phyloP scores from a whole-genome alignment of 2,888 invertebrate genomes.

The Synanthedon andrenaeformis region DNA sequence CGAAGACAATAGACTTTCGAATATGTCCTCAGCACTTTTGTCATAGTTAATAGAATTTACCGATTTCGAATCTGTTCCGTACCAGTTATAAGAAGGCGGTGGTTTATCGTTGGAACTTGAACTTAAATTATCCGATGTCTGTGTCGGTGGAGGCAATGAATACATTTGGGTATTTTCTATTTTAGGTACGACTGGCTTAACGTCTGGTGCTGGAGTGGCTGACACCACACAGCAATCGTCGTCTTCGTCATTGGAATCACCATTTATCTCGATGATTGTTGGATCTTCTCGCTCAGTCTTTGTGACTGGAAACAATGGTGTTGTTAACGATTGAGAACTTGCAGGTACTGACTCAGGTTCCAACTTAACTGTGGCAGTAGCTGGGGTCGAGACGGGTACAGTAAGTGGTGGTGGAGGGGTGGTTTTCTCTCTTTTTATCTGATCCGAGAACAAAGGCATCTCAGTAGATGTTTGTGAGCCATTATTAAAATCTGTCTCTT shows the following conservation, averaged over 20 bases:
- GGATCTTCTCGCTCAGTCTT: slow-evolving; percentile 43
- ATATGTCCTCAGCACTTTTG: slow-evolving; percentile 61
- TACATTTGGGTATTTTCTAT: slow-evolving; percentile 28
- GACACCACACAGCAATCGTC: slow-evolving; percentile 64
- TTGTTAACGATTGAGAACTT: slow-evolving; percentile 4
- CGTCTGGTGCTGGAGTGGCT: slow-evolving; percentile 52
- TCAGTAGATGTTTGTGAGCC: slow-evolving; percentile 21
- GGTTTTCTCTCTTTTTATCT: slow-evolving; percentile 49
- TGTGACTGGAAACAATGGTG: slow-evolving; percentile 38
- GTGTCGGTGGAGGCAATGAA: slow-evolving; percentile 29
- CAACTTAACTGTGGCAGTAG: slow-evolving; percentile 43
- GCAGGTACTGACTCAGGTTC: slow-evolving; percentile 27
- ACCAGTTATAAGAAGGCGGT: slow-evolving; percentile 49
- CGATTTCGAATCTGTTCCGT: slow-evolving; percentile 58
- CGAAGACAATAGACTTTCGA: slow-evolving; percentile 49
- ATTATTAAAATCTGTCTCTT: slow-evolving; percentile 29
- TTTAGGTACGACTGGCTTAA: slow-evolving; percentile 54
- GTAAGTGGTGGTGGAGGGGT: slow-evolving; percentile 27
- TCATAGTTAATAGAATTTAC: slow-evolving; percentile 37
- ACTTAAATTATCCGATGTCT: slow-evolving; percentile 27
- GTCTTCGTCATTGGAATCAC: slow-evolving; percentile 61
- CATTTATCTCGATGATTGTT: slow-evolving; percentile 59
- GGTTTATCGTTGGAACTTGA: slow-evolving; percentile 13
- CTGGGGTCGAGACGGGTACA: slow-evolving; percentile 27
- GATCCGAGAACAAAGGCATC: slow-evolving; percentile 39